phyloP scores from a whole-genome alignment of 2,888 invertebrate species.

The Exocentrus adspersus region DNA sequence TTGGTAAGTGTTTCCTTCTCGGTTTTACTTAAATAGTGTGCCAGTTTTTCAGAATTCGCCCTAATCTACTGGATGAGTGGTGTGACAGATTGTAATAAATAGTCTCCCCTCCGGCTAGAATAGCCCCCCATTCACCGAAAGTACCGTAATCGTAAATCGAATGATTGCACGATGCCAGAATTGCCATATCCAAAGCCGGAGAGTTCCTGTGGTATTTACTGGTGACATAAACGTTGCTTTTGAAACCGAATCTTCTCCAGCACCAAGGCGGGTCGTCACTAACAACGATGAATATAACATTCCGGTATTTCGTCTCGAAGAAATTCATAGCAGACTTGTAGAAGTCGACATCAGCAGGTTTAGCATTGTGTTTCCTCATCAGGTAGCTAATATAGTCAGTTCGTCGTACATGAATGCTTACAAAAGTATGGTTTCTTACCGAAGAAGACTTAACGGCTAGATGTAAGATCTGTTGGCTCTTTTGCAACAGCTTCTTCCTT shows the following conservation, averaged over 20 bases:
- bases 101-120: constrained; percentile 65
- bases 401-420: constrained; percentile 68
- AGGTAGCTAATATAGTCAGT: constrained; percentile 69
- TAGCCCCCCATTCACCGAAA: constrained; percentile 66
- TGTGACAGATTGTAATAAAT: constrained; percentile 62
- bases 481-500: constrained; percentile 62
- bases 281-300: constrained; percentile 62
- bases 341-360: constrained; percentile 61
- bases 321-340: constrained; percentile 63
- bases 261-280: constrained; percentile 67
- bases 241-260: constrained; percentile 56
- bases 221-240: constrained; percentile 61
- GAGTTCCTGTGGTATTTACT: constrained; percentile 58
- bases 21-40: no score
- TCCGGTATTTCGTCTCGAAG: constrained; percentile 61
- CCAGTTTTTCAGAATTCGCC: constrained; percentile 64
- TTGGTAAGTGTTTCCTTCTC: no score
- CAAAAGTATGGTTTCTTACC: constrained; percentile 57
- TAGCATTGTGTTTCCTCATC: constrained; percentile 64
- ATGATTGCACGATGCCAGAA: constrained; percentile 66
- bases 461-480: constrained; percentile 60
- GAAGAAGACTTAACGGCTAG: constrained; percentile 39
- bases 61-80: constrained; percentile 61
- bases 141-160: constrained; percentile 67
- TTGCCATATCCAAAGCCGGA: constrained; percentile 64